A percentile compares a stretch with the other conserved stretches of the same genome.
These are phyloP conservation scores for Heterohyrax brucei DNA, from an alignment of 2,797 vertebrate species.

Conservation along the genomic window DNA sequence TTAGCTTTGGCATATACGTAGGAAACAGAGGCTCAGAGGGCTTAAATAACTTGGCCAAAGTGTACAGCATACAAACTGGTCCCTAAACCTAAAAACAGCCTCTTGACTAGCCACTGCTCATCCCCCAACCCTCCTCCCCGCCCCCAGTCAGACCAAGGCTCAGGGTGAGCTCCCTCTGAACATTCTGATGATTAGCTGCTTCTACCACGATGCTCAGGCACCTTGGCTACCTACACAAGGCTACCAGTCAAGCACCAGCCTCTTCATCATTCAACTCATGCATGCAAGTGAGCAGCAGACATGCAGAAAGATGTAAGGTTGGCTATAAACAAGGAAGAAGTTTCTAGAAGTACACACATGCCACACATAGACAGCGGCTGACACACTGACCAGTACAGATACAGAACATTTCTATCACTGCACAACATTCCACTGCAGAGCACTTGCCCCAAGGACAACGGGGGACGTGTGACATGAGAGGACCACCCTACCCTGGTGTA, in stretches of 20 bases:
- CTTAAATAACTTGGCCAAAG: neutral
- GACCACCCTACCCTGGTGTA: neutral
- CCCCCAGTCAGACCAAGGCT: neutral
- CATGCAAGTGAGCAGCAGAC: neutral
- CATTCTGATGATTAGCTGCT: neutral
- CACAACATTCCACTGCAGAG: neutral
- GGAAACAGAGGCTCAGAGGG: neutral
- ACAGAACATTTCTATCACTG: neutral
- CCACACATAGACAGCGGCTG: neutral
- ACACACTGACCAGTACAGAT: neutral
- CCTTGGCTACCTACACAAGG: neutral
- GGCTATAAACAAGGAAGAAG: neutral
- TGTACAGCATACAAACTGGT: rapidly evolving
- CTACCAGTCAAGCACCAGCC: neutral
- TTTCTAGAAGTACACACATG: neutral
- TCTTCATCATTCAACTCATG: neutral
- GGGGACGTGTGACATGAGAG: neutral
- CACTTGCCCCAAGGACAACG: neutral
- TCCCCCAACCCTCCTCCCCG: neutral
- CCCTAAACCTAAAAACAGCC: rapidly evolving
- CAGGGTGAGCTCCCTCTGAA: neutral
- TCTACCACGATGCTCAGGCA: neutral
- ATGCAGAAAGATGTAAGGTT: neutral
- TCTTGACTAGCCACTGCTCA: neutral
- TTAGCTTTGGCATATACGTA: neutral